Conservation (phyloP, 2,888 invertebrate genomes). For the Tachina grossa region DNA sequence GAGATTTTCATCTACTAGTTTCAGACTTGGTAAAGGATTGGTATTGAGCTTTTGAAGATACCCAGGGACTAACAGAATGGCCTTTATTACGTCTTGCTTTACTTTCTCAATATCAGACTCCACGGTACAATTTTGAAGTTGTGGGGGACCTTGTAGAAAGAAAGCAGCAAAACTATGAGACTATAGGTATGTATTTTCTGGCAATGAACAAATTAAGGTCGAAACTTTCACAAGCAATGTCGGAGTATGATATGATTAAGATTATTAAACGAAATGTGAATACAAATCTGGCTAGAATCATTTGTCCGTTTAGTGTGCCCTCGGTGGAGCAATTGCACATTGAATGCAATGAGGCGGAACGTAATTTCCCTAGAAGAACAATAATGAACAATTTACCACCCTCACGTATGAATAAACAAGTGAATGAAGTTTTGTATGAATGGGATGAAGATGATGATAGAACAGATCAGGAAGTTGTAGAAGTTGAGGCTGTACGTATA, state of each 20-base stretch:
- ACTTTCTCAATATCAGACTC: conserved; percentile 6
- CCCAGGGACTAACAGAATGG: conserved; percentile 10
- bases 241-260: background rate
- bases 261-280: background rate
- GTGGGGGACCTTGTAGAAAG: conserved; percentile 15
- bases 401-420: background rate
- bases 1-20: conserved; percentile 13
- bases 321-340: background rate
- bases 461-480: no score
- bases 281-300: background rate
- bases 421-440: background rate
- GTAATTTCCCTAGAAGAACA: conserved; percentile 10
- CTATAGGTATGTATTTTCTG: background rate
- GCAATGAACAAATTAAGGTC: background rate
- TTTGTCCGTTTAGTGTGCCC: background rate
- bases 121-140: conserved; percentile 13
- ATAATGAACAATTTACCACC: background rate
- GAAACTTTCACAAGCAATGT: background rate
- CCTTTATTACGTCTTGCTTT: conserved; percentile 1
- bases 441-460: no score
- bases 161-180: conserved; percentile 1
- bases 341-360: conserved; percentile 3
- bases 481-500: background rate
- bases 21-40: conserved; percentile 9
- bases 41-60: conserved; percentile 15